A percentile compares a stretch with the other conserved stretches of the same genome.
These are phyloP conservation scores for Drosophila quadrilineata DNA, from an alignment of 1,140 invertebrate species.

Conservation along the genomic window DNA sequence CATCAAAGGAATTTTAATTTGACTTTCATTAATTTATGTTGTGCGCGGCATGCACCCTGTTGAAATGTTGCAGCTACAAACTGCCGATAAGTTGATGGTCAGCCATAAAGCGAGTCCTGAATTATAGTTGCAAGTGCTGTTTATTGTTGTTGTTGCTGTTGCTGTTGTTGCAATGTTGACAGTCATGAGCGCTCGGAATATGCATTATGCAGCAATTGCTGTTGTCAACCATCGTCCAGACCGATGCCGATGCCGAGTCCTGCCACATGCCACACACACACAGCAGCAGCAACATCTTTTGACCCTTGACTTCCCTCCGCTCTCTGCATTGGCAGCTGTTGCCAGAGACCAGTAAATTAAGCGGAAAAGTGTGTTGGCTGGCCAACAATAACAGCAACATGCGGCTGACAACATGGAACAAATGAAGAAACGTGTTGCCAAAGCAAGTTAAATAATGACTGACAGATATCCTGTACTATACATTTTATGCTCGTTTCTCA, in stretches of 20 bases:
- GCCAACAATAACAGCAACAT: constrained; percentile 30
- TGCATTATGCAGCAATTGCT: background rate
- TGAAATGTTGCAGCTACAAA: constrained; percentile 18
- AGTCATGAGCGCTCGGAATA: background rate
- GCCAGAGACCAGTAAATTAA: constrained; percentile 77
- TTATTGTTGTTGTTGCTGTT: constrained; percentile 13
- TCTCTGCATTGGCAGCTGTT: constrained; percentile 54
- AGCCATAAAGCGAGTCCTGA: constrained; percentile 72
- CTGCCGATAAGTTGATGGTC: constrained; percentile 72
- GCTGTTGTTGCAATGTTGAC: constrained; percentile 12
- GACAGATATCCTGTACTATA: background rate
- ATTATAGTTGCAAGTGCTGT: constrained; percentile 72
- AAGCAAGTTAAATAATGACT: background rate
- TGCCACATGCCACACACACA: constrained; percentile 55
- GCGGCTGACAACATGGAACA: constrained; percentile 15
- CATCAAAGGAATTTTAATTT: constrained; percentile 64
- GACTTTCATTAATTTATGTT: constrained; percentile 73
- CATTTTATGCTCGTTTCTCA: no score
- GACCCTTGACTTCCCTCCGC: background rate
- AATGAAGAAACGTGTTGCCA: constrained; percentile 10
- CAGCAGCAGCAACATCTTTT: background rate
- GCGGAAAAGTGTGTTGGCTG: constrained; percentile 72
- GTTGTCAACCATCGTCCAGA: no score
- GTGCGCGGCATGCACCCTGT: background rate
- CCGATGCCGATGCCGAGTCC: background rate